Evolutionary conservation across 2,113 vertebrate genomes (phyloP), one percentile per base, ranked within the genome.

Genomic region (Nibea coibor): DNA sequence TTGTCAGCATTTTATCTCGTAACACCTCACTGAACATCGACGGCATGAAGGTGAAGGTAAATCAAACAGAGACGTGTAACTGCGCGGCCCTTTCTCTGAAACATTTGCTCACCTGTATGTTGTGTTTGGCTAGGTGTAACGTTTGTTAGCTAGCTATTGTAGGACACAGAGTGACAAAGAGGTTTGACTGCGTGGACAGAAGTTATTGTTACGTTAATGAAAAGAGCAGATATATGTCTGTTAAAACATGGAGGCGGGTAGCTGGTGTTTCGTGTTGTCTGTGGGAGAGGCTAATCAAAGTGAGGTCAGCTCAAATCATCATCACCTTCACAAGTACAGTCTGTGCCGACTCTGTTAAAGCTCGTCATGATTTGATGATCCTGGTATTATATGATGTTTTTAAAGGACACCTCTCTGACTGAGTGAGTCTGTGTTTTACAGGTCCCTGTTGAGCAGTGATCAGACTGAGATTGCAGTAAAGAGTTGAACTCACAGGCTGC

Each of bases 71-170:
- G 0, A 5, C 4, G 4, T 80, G 65, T 72, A 19, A 48, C 19
- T 24, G 5, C 47, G 35, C 9, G 2, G 1, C 12, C 1, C 35
- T 10, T n/a, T 45, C 43, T 4, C 6, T 3, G 0, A 76, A 68
- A 14, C 43, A 43, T 0, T 5, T 58, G n/a, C 35, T 53, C 35
- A 2, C 16, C 59, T 35, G 59, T 73, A 0, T 63, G 43, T 74
- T 16, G 2, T 48, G 4, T 28, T 51, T 0, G 31, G 56, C 57
- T 15, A 2, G 50, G 20, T 75, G 20, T 22, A 35, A 35, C 48
- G 58, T 59, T 57, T 53, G 72, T 50, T 77, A 63, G 78, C 84
- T 82, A 84, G 75, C 82, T 64, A 10, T 48, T 58, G 47, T 35
- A 12, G 75, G 15, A 3, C 7, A 56, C 47, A 57, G 56, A 70